Evolutionary conservation across 64 coral and sea anemone genomes (phyloP).

Genomic region (Hydrozoanthus tunicans): DNA sequence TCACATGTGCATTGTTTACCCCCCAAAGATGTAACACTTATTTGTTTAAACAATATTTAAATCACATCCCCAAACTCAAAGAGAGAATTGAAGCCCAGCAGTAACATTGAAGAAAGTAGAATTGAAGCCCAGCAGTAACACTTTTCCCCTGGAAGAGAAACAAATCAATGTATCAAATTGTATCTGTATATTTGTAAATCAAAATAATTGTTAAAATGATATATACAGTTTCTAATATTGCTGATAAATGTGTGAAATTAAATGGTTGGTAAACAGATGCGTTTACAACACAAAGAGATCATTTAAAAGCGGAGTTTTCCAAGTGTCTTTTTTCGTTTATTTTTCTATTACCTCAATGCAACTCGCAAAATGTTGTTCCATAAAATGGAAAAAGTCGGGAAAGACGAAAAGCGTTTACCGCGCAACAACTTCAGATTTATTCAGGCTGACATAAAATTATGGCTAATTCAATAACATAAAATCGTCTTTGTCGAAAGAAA

Average conservation of each 20-base stretch:
- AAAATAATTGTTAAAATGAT: conserved; percentile 37
- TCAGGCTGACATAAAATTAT: conserved; percentile 54
- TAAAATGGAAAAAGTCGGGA: no score
- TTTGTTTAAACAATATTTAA: conserved; percentile 59
- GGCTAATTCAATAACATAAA: conserved; percentile 57
- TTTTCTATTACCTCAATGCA: conserved; percentile 6
- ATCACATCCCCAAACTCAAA: conserved; percentile 33
- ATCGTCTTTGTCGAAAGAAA: conserved; percentile 39
- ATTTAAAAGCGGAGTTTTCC: conserved; percentile 38
- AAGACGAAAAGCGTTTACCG: background rate
- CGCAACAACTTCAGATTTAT: background rate
- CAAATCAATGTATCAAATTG: conserved; percentile 15
- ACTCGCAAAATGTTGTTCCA: background rate
- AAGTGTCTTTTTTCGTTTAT: conserved; percentile 25
- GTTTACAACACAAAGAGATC: conserved; percentile 24
- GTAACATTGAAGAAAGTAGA: background rate
- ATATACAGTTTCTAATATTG: conserved; percentile 37
- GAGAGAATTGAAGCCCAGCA: background rate
- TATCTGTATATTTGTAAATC: conserved; percentile 47
- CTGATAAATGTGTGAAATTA: conserved; percentile 60
- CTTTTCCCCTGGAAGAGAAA: background rate
- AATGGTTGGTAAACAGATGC: conserved; percentile 57
- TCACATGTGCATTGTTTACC: conserved; percentile 43
- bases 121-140: background rate
- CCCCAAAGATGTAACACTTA: conserved; percentile 56